These are phyloP conservation scores for Sinocyclocheilus maitianheensis DNA, from an alignment of 2,113 vertebrate genomes.

Conservation along the genomic window DNA sequence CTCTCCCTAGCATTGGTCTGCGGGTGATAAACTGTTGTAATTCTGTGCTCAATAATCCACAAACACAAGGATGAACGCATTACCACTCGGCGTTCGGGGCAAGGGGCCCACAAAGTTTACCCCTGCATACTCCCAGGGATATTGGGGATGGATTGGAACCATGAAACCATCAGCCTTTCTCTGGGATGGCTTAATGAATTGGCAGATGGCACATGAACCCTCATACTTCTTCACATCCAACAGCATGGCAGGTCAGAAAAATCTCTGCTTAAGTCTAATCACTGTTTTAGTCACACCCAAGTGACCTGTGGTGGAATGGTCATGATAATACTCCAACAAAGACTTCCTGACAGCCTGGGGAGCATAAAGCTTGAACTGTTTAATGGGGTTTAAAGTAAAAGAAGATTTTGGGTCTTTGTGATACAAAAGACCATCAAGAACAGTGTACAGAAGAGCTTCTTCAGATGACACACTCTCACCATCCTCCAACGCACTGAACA, in stretches of 20 bases:
- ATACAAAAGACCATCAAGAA: background rate
- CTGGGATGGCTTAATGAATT: background rate
- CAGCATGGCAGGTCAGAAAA: background rate
- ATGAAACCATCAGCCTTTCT: background rate
- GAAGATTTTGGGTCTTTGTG: background rate
- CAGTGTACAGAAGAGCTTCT: background rate
- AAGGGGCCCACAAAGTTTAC: background rate
- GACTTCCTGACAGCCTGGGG: too few species aligned
- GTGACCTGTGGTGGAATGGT: too few species aligned
- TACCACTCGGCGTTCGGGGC: background rate
- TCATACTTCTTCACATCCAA: background rate
- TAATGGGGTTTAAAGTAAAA: background rate
- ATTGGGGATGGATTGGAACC: background rate
- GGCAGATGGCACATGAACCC: background rate
- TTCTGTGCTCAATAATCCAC: slow-evolving; percentile 9
- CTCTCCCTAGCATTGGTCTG: slow-evolving; percentile 15
- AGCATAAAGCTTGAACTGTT: background rate
- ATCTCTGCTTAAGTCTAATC: too few species aligned
- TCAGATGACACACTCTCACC: background rate
- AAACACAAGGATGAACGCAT: background rate
- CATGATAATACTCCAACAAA: too few species aligned
- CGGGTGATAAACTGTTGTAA: slow-evolving; percentile 28
- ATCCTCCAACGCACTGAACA: background rate
- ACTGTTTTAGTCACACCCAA: too few species aligned
- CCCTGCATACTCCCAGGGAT: background rate